A percentile compares a stretch with the other conserved stretches of the same genome.
These are phyloP conservation scores for Craterocephalus amniculus DNA, from an alignment of 2,797 vertebrate genomes.

Conservation along the genomic window DNA sequence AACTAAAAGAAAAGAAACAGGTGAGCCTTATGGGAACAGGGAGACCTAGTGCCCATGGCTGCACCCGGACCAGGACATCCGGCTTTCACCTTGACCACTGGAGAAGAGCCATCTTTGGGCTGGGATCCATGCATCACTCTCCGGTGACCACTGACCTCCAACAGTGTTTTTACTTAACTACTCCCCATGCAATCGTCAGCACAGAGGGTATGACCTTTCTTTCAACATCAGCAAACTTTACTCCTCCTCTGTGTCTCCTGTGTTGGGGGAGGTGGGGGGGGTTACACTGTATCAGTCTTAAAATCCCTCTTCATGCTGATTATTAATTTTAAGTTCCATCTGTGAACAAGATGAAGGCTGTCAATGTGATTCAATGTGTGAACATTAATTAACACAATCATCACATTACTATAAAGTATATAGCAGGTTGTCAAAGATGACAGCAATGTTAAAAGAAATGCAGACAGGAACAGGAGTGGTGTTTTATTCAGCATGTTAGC, in stretches of 20 bases:
- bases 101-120: constrained; percentile 69
- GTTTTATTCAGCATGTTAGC: constrained; percentile 57
- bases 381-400: constrained; percentile 52
- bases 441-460: constrained; percentile 56
- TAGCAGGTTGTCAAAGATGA: constrained; percentile 60
- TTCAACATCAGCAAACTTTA: constrained; percentile 64
- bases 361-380: constrained; percentile 36
- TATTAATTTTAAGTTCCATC: constrained; percentile 55
- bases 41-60: constrained; percentile 49
- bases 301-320: constrained; percentile 31
- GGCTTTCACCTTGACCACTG: constrained; percentile 78
- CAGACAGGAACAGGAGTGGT: constrained; percentile 33
- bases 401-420: constrained; percentile 35
- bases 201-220: constrained; percentile 61
- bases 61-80: constrained; percentile 55
- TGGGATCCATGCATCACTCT: constrained; percentile 69
- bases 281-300: constrained; percentile 32
- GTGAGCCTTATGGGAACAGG: constrained; percentile 38
- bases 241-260: constrained; percentile 30
- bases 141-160: constrained; percentile 71
- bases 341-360: constrained; percentile 43
- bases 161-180: constrained; percentile 65
- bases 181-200: constrained; percentile 65
- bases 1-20: constrained; percentile 28
- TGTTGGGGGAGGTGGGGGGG: neutral